Evolutionary conservation across 2,113 vertebrate genomes (phyloP).

Genomic region (Crotalus horridus): DNA sequence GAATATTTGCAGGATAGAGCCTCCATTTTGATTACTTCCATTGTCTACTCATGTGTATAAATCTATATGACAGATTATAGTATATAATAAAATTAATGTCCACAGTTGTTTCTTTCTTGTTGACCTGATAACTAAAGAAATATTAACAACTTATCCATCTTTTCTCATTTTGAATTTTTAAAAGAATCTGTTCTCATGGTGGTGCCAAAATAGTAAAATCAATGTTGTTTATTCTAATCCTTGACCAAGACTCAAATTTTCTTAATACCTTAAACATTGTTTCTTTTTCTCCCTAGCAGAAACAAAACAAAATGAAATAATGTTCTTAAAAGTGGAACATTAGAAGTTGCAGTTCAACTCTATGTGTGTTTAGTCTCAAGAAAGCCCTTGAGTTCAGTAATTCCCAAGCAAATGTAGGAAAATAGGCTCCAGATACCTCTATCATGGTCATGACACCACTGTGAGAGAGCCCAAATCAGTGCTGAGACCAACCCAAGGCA

Average conservation of each 20-base stretch:
- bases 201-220: neutral
- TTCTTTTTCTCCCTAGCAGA: neutral
- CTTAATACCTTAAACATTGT: neutral
- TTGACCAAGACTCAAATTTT: neutral
- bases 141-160: constrained; percentile 8
- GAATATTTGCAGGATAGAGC: neutral
- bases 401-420: neutral
- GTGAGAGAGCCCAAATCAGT: neutral
- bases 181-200: neutral
- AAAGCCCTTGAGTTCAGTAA: neutral
- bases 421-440: neutral
- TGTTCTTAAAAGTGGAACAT: neutral
- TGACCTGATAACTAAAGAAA: constrained; percentile 16
- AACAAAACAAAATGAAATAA: neutral
- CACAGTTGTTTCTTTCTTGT: neutral
- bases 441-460: neutral
- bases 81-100: constrained; percentile 29
- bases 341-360: neutral
- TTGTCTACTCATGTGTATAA: neutral
- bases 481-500: neutral
- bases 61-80: constrained; percentile 7
- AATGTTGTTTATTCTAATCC: neutral
- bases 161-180: constrained; percentile 4
- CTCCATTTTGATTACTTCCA: neutral
- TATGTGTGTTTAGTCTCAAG: neutral